Evolutionary conservation across 1,140 invertebrate species (phyloP).

Genomic region (Spodoptera litura): DNA sequence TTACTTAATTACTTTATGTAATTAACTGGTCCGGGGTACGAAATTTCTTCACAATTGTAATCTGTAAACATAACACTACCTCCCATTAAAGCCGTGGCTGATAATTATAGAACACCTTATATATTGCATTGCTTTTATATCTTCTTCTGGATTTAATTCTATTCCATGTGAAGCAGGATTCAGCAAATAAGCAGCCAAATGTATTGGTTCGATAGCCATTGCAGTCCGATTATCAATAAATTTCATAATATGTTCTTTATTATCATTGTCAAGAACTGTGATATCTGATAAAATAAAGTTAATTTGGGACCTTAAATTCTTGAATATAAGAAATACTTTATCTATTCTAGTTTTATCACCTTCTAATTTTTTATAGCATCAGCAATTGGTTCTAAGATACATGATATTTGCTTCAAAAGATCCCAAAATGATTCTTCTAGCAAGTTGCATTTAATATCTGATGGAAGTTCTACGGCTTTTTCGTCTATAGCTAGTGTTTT

Average conservation of each 20-base stretch:
- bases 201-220: background rate
- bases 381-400: background rate
- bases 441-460: background rate
- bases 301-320: conserved; percentile 2
- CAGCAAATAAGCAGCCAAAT: background rate
- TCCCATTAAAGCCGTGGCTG: too few species aligned
- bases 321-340: background rate
- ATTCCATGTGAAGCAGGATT: too few species aligned
- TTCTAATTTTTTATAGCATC: conserved; percentile 5
- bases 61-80: too few species aligned
- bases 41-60: too few species aligned
- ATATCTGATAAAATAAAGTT: conserved; percentile 2
- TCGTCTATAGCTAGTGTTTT: background rate
- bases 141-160: too few species aligned
- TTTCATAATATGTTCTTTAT: background rate
- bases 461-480: background rate
- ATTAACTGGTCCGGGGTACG: too few species aligned
- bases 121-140: too few species aligned
- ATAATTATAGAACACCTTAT: too few species aligned
- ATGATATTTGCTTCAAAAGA: background rate
- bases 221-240: background rate
- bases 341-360: conserved; percentile 2
- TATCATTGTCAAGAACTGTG: conserved; percentile 2
- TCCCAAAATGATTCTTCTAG: conserved; percentile 2
- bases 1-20: too few species aligned